These are phyloP conservation scores for Platypus cylindrus DNA, from an alignment of 2,888 invertebrate species.

Conservation along the genomic window DNA sequence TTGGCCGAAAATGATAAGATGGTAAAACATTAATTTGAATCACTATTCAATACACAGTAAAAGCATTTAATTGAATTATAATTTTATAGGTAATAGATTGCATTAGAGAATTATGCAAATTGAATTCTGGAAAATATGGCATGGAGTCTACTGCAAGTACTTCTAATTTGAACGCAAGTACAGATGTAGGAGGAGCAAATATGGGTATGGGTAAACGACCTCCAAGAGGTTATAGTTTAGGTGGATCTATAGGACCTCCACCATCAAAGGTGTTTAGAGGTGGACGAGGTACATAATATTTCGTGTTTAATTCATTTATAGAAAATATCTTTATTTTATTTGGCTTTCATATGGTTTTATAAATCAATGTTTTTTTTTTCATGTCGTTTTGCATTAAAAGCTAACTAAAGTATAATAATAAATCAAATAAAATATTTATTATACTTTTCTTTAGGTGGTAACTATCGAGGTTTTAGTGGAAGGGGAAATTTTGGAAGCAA, in stretches of 20 bases:
- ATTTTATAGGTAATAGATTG: constrained; percentile 48
- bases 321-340: background rate
- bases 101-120: constrained; percentile 60
- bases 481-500: no score
- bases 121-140: constrained; percentile 63
- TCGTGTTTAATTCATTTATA: constrained; percentile 15
- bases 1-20: constrained; percentile 50
- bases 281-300: constrained; percentile 14
- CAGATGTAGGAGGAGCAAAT: constrained; percentile 30
- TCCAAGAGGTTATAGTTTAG: constrained; percentile 35
- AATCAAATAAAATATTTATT: no score
- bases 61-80: background rate
- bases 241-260: constrained; percentile 29
- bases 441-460: constrained; percentile 11
- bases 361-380: no score
- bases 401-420: background rate
- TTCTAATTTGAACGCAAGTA: no score
- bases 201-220: constrained; percentile 33
- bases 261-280: constrained; percentile 35
- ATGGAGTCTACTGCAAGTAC: constrained; percentile 39
- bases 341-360: background rate
- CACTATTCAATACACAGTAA: background rate
- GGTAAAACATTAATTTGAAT: constrained; percentile 31
- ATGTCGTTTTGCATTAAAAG: no score
- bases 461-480: no score